Evolutionary conservation across 2,797 vertebrate species (phyloP), one percentile per base, ranked within the genome.

Genomic region (Chanos chanos): DNA sequence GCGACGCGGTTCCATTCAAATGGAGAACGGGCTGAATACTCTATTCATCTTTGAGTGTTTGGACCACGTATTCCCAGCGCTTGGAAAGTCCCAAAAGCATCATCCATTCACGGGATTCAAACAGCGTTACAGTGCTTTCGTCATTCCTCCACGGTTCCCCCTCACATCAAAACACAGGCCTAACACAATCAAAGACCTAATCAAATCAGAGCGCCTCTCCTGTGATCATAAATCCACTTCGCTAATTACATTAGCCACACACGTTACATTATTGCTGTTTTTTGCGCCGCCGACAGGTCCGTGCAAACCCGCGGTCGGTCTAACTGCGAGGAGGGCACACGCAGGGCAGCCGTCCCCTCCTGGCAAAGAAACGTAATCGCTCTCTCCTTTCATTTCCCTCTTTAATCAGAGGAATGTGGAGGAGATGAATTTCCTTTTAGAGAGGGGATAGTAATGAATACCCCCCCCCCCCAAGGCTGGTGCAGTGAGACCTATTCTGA

Each of bases 151-250:
- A 36, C 1, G 18, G n/a, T 54, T 55, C 36, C 7, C 12, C 10
- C 10, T 22, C 44, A 19, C 24, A 44, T 39, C 9, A 34, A 36
- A 45, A 31, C 18, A 34, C n/a, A 48, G 19, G 52, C 22, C 27
- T 25, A 47, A 37, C 61, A 47, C 8, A 48, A 16, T 24, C 24
- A 40, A 48, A 30, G 55, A 64, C 24, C 24, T 40, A 30, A 48
- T 64, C n/a, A 40, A 39, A 39, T 39, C 48, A 31, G 37, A 34
- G 37, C 8, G 19, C 49, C 36, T n/a, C 8, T 33, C 40, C n/a
- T 31, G 18, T 15, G 39, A 22, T 12, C 25, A 24, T n/a, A 15
- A 33, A n/a, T n/a, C n/a, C n/a, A n/a, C n/a, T n/a, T n/a, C n/a
- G n/a, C n/a, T n/a, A n/a, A n/a, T n/a, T n/a, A n/a, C n/a, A n/a